Evolutionary conservation across 2,888 invertebrate genomes (phyloP).

Genomic region (Subacronicta megacephala): DNA sequence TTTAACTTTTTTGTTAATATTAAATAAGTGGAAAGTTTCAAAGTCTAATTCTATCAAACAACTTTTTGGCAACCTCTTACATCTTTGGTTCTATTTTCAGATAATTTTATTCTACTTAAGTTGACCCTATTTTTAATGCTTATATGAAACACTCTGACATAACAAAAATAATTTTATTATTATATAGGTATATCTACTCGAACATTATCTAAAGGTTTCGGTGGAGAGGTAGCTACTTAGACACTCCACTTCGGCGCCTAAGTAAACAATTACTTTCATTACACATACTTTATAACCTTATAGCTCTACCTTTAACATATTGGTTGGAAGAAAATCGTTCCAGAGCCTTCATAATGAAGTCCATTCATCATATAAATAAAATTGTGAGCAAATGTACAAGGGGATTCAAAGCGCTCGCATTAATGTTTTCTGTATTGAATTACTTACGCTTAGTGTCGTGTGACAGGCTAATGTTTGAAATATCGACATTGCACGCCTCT

Average conservation of each 20-base stretch:
- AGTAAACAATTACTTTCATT: conserved; percentile 29
- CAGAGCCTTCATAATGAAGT: conserved; percentile 34
- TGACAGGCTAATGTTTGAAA: conserved; percentile 83
- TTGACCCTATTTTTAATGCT: conserved; percentile 4
- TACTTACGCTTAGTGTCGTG: conserved; percentile 74
- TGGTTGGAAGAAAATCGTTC: conserved; percentile 30
- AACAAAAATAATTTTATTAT: background rate
- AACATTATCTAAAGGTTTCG: conserved; percentile 15
- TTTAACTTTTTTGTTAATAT: background rate
- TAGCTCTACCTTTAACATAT: conserved; percentile 30
- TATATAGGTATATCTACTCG: conserved; percentile 6
- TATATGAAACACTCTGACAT: no score
- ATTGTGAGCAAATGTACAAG: conserved; percentile 37
- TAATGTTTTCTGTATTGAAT: conserved; percentile 52
- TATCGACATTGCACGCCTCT: conserved; percentile 87
- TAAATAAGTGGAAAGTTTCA: no score
- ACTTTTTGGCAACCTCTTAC: no score
- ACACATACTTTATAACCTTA: conserved; percentile 27
- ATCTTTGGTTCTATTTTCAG: background rate
- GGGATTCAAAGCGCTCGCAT: conserved; percentile 33
- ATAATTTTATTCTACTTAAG: conserved; percentile 8
- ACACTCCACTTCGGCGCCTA: conserved; percentile 9
- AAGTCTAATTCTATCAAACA: no score
- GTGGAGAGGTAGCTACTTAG: conserved; percentile 6
- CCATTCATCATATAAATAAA: conserved; percentile 33